A percentile compares a stretch with the other conserved stretches of the same genome.
These are phyloP conservation scores for Hydrozoanthus gracilis DNA, from an alignment of 92 coral and sea anemone genomes.

Conservation along the genomic window DNA sequence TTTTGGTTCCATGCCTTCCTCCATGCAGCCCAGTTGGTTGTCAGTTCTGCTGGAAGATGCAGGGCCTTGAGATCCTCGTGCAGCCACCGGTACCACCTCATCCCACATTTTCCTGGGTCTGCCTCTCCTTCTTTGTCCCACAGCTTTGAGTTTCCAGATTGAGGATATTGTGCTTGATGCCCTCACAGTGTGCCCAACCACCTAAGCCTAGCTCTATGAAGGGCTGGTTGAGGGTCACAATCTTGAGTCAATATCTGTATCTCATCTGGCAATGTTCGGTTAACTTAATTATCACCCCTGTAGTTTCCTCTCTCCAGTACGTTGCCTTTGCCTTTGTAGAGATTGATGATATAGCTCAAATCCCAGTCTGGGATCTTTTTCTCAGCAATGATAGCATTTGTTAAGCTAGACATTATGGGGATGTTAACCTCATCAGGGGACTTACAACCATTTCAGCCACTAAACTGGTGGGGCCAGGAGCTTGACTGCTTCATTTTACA, in stretches of 20 bases:
- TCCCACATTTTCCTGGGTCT: conserved; percentile 15
- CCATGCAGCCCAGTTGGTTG: neutral
- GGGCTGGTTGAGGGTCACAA: conserved; percentile 2
- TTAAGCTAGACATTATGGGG: neutral
- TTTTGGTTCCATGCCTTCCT: neutral
- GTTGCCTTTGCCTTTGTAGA: conserved; percentile 45
- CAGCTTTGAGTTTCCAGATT: neutral
- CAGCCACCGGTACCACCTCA: neutral
- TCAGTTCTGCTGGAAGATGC: neutral
- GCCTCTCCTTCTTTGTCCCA: conserved; percentile 6
- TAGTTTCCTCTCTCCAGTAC: conserved; percentile 50
- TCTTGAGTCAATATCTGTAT: neutral
- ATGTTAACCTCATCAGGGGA: neutral
- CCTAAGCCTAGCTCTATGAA: neutral
- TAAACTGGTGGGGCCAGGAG: conserved; percentile 48
- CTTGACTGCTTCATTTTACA: conserved; percentile 35
- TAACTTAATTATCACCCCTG: conserved; percentile 39
- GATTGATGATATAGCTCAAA: conserved; percentile 17
- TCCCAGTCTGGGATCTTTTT: conserved; percentile 38
- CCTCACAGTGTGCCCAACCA: conserved; percentile 22
- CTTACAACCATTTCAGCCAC: conserved; percentile 42
- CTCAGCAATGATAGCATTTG: conserved; percentile 34
- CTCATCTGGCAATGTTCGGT: conserved; percentile 30
- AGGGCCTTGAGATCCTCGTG: neutral
- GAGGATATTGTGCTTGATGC: neutral